Conservation (phyloP, 2,113 vertebrate genomes). For the Crotalus horridus region DNA sequence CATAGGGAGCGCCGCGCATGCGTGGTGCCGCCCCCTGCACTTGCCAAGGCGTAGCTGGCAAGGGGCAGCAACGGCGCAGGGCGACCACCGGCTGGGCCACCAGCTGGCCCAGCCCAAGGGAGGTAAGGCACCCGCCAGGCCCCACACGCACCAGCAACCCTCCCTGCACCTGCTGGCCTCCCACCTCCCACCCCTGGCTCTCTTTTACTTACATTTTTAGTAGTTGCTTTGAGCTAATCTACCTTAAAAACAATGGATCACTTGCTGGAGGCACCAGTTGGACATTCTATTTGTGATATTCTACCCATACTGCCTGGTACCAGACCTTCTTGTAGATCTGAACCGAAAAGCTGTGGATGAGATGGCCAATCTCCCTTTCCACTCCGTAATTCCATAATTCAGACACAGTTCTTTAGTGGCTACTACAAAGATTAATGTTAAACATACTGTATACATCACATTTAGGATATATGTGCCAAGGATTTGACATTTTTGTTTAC, state of each 20-base stretch:
- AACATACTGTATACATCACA: background rate
- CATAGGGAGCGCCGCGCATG: no score
- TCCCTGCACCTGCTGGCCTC: no score
- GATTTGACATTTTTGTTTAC: background rate
- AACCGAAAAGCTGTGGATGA: background rate
- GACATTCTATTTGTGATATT: background rate
- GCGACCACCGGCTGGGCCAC: no score
- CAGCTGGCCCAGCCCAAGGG: no score
- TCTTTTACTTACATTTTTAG: no score
- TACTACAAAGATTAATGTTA: background rate
- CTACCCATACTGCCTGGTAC: background rate
- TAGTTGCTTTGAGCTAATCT: background rate
- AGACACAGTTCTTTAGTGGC: background rate
- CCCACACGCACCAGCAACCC: no score
- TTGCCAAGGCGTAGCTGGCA: no score
- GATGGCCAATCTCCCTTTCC: background rate
- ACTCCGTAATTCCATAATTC: background rate
- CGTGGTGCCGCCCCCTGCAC: no score
- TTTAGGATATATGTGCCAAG: background rate
- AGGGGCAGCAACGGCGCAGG: no score
- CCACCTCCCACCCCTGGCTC: no score
- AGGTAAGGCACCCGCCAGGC: no score
- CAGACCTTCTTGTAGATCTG: background rate
- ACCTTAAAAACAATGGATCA: background rate
- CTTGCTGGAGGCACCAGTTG: background rate